These are phyloP conservation scores for Lasius platythorax DNA, from an alignment of 2,888 invertebrate species.

Conservation along the genomic window DNA sequence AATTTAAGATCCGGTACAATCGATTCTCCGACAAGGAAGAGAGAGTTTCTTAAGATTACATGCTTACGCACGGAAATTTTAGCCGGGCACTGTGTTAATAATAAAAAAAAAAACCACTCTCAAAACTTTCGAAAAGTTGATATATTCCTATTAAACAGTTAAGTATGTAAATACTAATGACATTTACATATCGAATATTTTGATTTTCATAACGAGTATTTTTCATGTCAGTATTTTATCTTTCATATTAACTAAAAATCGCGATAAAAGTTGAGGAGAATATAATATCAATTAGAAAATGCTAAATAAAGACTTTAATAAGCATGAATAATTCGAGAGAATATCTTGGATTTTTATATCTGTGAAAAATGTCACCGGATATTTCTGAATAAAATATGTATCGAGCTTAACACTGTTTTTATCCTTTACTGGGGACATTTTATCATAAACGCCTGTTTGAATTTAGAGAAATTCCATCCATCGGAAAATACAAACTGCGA, in stretches of 20 bases:
- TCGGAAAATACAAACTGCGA: neutral
- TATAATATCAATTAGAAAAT: neutral
- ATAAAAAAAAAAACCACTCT: neutral
- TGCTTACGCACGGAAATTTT: neutral
- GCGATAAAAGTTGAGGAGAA: neutral
- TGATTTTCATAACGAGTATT: neutral
- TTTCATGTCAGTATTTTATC: neutral
- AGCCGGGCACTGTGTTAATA: neutral
- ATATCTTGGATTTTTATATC: neutral
- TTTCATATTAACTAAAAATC: neutral
- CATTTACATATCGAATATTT: neutral
- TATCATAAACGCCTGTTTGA: neutral
- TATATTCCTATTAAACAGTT: neutral
- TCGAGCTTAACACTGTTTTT: neutral
- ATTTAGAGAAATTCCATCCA: constrained; percentile 1
- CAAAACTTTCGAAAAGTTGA: neutral
- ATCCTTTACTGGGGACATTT: neutral
- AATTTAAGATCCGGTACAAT: constrained; percentile 46
- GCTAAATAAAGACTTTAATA: neutral
- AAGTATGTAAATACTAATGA: neutral
- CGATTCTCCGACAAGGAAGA: constrained; percentile 20
- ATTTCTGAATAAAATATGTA: neutral
- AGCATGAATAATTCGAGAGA: neutral
- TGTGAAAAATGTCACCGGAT: neutral
- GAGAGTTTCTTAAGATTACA: constrained; percentile 19